Evolutionary conservation across 2,888 invertebrate species (phyloP).

Genomic region (Omphaloscelis lunosa): DNA sequence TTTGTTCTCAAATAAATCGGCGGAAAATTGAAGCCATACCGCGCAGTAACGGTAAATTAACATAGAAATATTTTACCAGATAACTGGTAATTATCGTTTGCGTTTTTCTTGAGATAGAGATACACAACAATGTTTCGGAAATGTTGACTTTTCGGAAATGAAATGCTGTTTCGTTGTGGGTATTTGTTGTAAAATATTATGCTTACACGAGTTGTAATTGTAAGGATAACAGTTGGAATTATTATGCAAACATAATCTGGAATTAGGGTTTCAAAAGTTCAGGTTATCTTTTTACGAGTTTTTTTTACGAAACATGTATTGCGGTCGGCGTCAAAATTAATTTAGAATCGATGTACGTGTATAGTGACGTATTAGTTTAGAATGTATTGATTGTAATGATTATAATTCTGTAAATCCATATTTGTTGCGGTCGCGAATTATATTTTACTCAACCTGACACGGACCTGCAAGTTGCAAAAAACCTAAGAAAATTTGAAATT

Average conservation of each 20-base stretch:
- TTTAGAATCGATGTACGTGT: too few species aligned
- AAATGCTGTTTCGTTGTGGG: slow-evolving; percentile 29
- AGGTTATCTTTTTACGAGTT: background rate
- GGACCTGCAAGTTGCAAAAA: too few species aligned
- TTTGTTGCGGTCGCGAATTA: too few species aligned
- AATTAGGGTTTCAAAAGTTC: background rate
- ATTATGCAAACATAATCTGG: slow-evolving; percentile 1
- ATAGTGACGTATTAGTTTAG: too few species aligned
- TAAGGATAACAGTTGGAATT: slow-evolving; percentile 11
- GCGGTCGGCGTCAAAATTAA: too few species aligned
- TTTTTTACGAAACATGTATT: background rate
- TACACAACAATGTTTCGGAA: slow-evolving; percentile 37
- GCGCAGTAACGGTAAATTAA: slow-evolving; percentile 64
- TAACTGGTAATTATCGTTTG: slow-evolving; percentile 62
- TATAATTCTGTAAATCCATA: too few species aligned
- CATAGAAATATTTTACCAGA: slow-evolving; percentile 67
- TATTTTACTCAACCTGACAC: too few species aligned
- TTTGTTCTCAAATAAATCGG: slow-evolving; percentile 78
- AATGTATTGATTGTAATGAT: too few species aligned
- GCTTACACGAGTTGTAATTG: slow-evolving; percentile 12
- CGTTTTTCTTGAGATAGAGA: slow-evolving; percentile 61
- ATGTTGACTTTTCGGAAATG: slow-evolving; percentile 35
- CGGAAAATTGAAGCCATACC: slow-evolving; percentile 75
- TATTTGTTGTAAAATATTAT: slow-evolving; percentile 31
- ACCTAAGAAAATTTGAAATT: too few species aligned